Conservation (phyloP, 64 coral and sea anemone species). For the Stichodactyla mertensii region DNA sequence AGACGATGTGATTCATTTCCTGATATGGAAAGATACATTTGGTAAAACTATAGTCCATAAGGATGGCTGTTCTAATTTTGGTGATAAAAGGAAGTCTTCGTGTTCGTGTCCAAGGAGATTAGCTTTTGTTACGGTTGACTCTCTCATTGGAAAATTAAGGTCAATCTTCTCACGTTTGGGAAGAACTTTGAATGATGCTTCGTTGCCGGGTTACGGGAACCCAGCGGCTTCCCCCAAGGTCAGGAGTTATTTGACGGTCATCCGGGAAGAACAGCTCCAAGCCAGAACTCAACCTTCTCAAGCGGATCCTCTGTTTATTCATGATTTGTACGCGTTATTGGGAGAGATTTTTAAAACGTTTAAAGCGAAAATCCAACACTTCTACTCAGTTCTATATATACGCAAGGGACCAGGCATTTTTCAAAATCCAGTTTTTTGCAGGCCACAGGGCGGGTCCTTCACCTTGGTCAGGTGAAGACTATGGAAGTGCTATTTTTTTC, state of each 20-base stretch:
- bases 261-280: not conserved
- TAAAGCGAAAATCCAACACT: not conserved
- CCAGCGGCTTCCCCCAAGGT: not conserved
- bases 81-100: not conserved
- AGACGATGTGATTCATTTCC: constrained; percentile 6
- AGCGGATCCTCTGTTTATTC: constrained; percentile 13
- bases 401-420: not conserved
- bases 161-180: constrained; percentile 14
- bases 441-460: not conserved
- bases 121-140: constrained; percentile 3
- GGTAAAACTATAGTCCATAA: constrained; percentile 21
- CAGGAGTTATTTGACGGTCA: not conserved
- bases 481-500: not conserved
- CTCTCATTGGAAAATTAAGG: not conserved
- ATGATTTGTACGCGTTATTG: not conserved
- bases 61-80: not conserved
- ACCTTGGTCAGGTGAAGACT: not conserved
- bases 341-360: not conserved
- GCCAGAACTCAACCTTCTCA: not conserved
- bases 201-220: not conserved
- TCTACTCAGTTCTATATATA: not conserved
- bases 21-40: constrained; percentile 37
- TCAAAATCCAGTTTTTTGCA: constrained; percentile 2
- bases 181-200: not conserved
- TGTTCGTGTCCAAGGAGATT: constrained; percentile 10